Conservation (phyloP, 2,888 invertebrate species). For the Allacma fusca region DNA sequence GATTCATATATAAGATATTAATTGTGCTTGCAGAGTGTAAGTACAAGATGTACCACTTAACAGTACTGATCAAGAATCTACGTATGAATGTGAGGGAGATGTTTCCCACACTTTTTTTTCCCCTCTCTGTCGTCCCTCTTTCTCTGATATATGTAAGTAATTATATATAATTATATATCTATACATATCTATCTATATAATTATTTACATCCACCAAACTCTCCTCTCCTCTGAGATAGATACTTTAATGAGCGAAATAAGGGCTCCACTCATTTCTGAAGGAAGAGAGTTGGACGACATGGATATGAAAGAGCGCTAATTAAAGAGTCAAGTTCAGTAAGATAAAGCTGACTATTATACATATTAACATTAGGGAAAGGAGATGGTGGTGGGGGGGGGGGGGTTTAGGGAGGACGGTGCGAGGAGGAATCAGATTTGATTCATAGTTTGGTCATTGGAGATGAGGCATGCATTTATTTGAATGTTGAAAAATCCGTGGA, state of each 20-base stretch:
- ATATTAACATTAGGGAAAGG: not conserved
- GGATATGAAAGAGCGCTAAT: conserved; percentile 35
- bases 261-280: too few species aligned
- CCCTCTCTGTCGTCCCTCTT: conserved; percentile 6
- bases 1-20: not conserved
- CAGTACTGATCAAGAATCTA: not conserved
- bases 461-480: too few species aligned
- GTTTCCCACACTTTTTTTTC: conserved; percentile 27
- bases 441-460: too few species aligned
- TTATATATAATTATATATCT: too few species aligned
- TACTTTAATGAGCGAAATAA: too few species aligned
- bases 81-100: conserved; percentile 13
- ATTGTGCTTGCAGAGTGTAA: not conserved
- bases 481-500: conserved; percentile 44
- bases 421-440: too few species aligned
- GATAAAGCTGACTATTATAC: not conserved
- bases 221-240: too few species aligned
- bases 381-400: too few species aligned
- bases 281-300: not conserved
- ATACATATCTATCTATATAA: too few species aligned
- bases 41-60: not conserved
- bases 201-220: too few species aligned
- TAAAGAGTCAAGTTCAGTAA: conserved; percentile 40
- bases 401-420: too few species aligned
- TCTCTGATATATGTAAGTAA: too few species aligned